Evolutionary conservation across 2,888 invertebrate genomes (phyloP), one percentile per base, ranked within the genome.

Genomic region (Lingula anatina): DNA sequence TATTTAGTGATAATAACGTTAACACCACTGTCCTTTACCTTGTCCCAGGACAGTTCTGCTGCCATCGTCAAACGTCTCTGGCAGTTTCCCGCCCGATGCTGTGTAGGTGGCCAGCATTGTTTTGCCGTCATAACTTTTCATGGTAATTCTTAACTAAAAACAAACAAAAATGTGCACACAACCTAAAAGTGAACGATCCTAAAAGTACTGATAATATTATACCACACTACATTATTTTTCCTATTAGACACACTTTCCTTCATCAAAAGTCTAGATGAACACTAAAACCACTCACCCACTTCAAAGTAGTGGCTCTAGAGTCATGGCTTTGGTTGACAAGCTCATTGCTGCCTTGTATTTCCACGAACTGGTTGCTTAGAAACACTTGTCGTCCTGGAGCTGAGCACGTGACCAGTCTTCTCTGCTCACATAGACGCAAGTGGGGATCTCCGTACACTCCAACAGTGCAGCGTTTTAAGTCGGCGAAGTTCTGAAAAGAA

Each of bases 361-460:
- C 12, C 26, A 42, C 15, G 12, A 20, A 42, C 7, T 26, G n/a
- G 42, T 42, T 42, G 15, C 20, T 24, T 15, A 42, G 3, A 20
- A 26, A 42, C 3, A 20, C 27, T 20, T 42, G 42, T 12, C 27
- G 12, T 24, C 42, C 42, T 24, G 25, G 24, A 4, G 42, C 42
- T 26, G 42, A 42, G 25, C 42, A 42, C 24, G 42, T 26, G 15
- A 42, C 42, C 25, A 42, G 20, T 20, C 26, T 20, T 2, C 9
- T n/a, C 3, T 20, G n/a, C 25, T 20, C 12, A 27, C 42, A 42
- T n/a, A 26, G 12, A 9, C 15, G 25, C 20, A 42, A 42, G 15
- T 42, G 42, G 42, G 42, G 42, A 42, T 42, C 42, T 2, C 42
- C 42, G 20, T 42, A 42, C 2, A 42, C 42, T 3, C 42, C 42